phyloP scores from a whole-genome alignment of 2,113 vertebrate genomes.

The Gymnorhina tibicen region DNA sequence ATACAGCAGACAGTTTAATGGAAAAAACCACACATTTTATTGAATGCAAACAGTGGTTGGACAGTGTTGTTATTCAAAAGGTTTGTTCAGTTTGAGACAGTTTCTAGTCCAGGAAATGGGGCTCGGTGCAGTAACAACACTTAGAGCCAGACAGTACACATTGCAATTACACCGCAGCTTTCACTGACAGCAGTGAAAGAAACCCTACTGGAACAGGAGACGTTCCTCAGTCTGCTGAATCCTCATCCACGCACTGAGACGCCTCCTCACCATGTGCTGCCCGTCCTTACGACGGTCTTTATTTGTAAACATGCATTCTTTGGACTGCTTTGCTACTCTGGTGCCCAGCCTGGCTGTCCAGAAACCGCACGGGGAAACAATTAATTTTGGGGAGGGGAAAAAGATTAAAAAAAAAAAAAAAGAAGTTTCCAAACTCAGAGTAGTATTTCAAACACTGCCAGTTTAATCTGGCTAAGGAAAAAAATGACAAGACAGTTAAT shows the following conservation, averaged over 20 bases:
- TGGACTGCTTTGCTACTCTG: conserved; percentile 29
- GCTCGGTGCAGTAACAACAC: background rate
- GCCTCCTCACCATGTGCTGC: background rate
- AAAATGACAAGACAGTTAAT: background rate
- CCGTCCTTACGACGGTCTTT: background rate
- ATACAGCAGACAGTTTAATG: background rate
- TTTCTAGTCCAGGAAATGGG: background rate
- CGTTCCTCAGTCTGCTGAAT: background rate
- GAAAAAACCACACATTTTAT: conserved; percentile 54
- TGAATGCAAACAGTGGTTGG: conserved; percentile 47
- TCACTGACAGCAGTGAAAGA: background rate
- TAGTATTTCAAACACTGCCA: background rate
- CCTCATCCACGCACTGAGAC: background rate
- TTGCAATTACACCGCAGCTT: background rate
- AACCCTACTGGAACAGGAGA: background rate
- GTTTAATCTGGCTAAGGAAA: conserved; percentile 1
- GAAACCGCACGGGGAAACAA: background rate
- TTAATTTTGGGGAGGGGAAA: background rate
- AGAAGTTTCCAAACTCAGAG: background rate
- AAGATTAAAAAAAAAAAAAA: too few species aligned
- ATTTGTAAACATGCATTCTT: conserved; percentile 50
- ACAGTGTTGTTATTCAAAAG: conserved; percentile 14
- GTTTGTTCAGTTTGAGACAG: background rate
- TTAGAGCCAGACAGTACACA: background rate
- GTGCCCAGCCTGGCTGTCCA: background rate